Conservation (phyloP, 2,797 vertebrate species). For the Hafferia zeledoni region DNA sequence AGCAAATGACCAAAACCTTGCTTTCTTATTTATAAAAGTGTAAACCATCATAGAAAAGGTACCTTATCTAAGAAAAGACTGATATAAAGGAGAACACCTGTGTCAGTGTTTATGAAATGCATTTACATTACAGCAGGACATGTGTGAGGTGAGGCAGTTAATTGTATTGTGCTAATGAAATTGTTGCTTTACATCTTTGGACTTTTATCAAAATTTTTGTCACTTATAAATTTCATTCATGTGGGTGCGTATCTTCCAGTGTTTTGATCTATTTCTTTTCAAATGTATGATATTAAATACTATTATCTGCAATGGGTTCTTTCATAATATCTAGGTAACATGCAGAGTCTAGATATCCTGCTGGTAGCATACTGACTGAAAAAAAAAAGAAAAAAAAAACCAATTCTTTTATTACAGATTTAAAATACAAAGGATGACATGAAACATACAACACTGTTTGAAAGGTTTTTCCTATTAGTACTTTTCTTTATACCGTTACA, state of each 20-base stretch:
- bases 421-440: neutral
- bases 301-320: neutral
- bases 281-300: neutral
- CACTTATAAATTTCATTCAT: neutral
- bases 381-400: neutral
- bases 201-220: neutral
- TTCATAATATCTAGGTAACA: neutral
- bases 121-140: neutral
- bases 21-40: too few relatives aligned
- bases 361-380: neutral
- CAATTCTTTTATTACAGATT: neutral
- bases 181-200: neutral
- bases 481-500: neutral
- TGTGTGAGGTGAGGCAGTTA: neutral
- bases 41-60: too few relatives aligned
- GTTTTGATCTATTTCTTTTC: neutral
- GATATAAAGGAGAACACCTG: too few relatives aligned
- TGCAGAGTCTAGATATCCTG: neutral
- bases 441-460: neutral
- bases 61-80: too few relatives aligned
- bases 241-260: neutral
- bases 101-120: neutral
- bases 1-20: too few relatives aligned
- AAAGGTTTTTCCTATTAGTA: neutral
- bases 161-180: neutral